Evolutionary conservation across 2,888 invertebrate species (phyloP), one percentile per base, ranked within the genome.

Genomic region (Fragum sueziense): DNA sequence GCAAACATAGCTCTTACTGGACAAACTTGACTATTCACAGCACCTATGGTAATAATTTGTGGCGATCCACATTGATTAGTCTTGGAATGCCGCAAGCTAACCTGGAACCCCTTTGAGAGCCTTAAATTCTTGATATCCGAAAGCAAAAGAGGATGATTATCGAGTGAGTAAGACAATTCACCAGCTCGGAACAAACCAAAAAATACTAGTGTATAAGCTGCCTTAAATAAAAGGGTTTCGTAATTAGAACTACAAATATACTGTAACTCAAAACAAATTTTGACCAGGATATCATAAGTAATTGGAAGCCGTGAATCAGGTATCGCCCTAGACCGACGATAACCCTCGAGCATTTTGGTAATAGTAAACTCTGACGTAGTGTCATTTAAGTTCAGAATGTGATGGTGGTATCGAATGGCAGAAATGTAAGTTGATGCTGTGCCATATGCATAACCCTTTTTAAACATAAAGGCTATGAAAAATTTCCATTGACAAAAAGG

Each of bases 331-430:
- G 54, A 70, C 17, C 34, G 2, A 2, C 70, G 70, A 22, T 37
- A 70, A 20, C 70, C 70, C 37, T 70, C 72, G 9, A 72, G 47
- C 61, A 72, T 41, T 61, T 72, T 72, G 7, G 41, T n/a, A 22
- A 72, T 31, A 20, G 51, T 25, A 31, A 72, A 72, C n/a, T 29
- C n/a, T 29, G 47, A 41, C 34, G 72, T 41, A n/a, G 37, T n/a
- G 29, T 72, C 62, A 6, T 14, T 20, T 6, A 47, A 27, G 25
- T 47, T 72, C 22, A 20, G n/a, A 17, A 72, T 17, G 25, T 41
- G 59, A 62, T 72, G 72, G 1, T 51, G 17, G 41, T 29, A 73
- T n/a, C 65, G 14, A 47, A 73, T 65, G 6, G 54, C 73, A 33
- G 73, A 47, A 2, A 62, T 29, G 37, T 73, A 73, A 22, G 72